Evolutionary conservation across 2,797 vertebrate genomes (phyloP), one percentile per base, ranked within the genome.

Genomic region (Percopsis omiscomaycus): DNA sequence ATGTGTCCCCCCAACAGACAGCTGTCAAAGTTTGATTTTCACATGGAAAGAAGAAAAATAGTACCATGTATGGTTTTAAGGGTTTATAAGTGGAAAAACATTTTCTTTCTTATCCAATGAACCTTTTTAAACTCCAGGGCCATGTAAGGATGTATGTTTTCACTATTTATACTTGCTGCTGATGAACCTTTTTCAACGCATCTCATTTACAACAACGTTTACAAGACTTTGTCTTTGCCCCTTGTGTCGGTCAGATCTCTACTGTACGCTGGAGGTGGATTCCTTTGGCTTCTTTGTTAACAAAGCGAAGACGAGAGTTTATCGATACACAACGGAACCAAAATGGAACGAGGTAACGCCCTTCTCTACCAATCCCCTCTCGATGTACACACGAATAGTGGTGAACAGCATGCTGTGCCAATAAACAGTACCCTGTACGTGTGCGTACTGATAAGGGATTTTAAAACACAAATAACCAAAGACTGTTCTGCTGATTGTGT

Each of bases 201-300:
- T 4, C 8, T 16, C 15, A 50, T 50, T 50, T 49, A 49, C 47
- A 9, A 50, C 48, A n/a, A 5, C 8, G 15, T 5, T 6, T 13
- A 49, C 4, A 49, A 3, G 47, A 49, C 22, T n/a, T 30, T 30
- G 4, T 28, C 28, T 52, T 52, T 11, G 13, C 3, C 13, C 15
- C 2, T 50, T 22, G 69, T 9, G 22, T 68, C 0, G 61, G 1
- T 60, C 85, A 99, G 98, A 97, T 90, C 92, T 98, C 76, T 99
- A 98, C 85, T 99, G 98, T 87, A 97, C 97, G 0, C 87, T 99
- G 81, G 97, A 99, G 85, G 96, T 99, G 79, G 97, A 99, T 82
- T 98, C 96, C 42, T 99, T 98, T 29, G 96, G 97, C 12, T 97
- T 98, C 87, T 99, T 99, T 13, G 94, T 96, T 70, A 99, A 95